These are phyloP conservation scores for Hydroisotoma schaefferi DNA, from an alignment of 2,888 invertebrate species.

Conservation along the genomic window DNA sequence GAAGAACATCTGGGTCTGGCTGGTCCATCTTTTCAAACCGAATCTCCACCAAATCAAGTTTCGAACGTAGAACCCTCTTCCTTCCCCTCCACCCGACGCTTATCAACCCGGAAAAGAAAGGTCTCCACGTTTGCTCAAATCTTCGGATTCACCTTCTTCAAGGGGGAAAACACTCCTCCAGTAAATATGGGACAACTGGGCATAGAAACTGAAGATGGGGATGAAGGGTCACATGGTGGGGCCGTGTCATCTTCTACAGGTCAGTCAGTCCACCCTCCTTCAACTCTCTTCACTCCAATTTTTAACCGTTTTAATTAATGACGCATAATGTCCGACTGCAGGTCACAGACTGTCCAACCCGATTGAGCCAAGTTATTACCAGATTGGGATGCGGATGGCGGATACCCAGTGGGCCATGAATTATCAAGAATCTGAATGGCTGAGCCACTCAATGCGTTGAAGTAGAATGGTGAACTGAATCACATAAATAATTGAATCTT, in stretches of 20 bases:
- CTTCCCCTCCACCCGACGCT: neutral
- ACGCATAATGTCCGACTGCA: too few relatives aligned
- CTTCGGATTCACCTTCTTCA: constrained; percentile 41
- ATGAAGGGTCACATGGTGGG: neutral
- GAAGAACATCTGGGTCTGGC: constrained; percentile 36
- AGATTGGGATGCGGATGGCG: constrained; percentile 46
- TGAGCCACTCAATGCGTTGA: too few relatives aligned
- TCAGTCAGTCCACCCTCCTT: too few relatives aligned
- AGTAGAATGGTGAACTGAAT: too few relatives aligned
- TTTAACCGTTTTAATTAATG: too few relatives aligned
- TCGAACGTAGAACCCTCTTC: neutral
- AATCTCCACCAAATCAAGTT: constrained; percentile 19
- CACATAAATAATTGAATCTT: too few relatives aligned
- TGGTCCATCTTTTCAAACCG: neutral
- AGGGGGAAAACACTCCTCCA: constrained; percentile 26
- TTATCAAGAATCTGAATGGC: constrained; percentile 65
- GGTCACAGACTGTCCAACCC: constrained; percentile 53
- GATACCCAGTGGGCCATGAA: constrained; percentile 75
- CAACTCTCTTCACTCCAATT: too few relatives aligned
- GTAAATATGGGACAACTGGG: constrained; percentile 31
- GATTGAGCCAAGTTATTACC: constrained; percentile 52
- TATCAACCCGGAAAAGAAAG: constrained; percentile 1
- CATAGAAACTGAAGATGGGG: constrained; percentile 1
- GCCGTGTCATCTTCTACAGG: too few relatives aligned
- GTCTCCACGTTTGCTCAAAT: constrained; percentile 46